A percentile compares a stretch with the other conserved stretches of the same genome.
Evolutionary conservation across 2,888 invertebrate genomes (phyloP).

Genomic region (Pogonocherus hispidulus): DNA sequence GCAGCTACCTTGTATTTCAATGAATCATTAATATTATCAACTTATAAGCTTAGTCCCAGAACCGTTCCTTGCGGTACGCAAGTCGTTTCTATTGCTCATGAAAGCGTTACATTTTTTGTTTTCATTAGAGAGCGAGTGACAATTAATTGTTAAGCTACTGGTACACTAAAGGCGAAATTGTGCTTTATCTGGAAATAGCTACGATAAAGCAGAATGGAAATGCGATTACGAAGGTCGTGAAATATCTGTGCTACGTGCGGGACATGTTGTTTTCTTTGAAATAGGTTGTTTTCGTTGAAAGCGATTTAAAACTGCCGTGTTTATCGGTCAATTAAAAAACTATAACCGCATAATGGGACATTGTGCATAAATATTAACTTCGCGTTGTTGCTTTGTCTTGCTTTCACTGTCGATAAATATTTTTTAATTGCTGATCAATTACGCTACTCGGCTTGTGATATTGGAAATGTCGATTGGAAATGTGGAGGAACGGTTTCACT

Average conservation of each 20-base stretch:
- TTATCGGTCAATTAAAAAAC: background rate
- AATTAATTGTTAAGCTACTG: background rate
- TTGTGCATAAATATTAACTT: background rate
- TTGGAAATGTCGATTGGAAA: no score
- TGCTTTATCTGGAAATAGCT: background rate
- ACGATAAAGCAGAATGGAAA: background rate
- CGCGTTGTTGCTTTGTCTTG: background rate
- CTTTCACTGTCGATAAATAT: constrained; percentile 2
- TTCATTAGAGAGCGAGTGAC: background rate
- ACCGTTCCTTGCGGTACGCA: background rate
- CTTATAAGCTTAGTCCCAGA: background rate
- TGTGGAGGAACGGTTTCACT: background rate
- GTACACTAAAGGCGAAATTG: background rate
- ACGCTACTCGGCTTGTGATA: background rate
- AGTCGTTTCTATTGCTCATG: background rate
- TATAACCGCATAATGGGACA: background rate
- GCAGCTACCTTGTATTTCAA: no score
- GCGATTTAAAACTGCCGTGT: background rate
- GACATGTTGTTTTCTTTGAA: background rate
- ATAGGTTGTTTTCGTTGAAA: background rate
- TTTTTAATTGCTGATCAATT: background rate
- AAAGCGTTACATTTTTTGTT: background rate
- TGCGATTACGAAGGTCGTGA: background rate
- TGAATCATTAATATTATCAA: no score
- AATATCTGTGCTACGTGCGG: background rate